These are phyloP conservation scores for Pseudopipra pipra DNA, from an alignment of 2,113 vertebrate genomes.

Conservation along the genomic window DNA sequence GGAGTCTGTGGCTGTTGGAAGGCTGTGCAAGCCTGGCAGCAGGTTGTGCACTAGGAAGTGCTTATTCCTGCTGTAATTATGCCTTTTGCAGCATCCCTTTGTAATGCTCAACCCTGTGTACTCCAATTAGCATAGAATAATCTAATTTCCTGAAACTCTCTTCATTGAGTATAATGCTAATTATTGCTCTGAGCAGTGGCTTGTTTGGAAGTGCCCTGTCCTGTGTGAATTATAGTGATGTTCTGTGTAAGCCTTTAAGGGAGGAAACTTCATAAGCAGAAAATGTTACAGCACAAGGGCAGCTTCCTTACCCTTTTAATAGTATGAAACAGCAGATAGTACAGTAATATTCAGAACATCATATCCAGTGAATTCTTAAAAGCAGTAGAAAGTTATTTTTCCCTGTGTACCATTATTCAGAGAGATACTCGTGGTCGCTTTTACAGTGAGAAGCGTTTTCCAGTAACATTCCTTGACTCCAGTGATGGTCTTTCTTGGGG, in stretches of 20 bases:
- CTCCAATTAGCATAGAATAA: background rate
- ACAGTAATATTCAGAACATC: background rate
- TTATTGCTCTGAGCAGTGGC: background rate
- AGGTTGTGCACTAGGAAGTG: background rate
- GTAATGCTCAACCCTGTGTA: background rate
- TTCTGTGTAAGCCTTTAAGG: background rate
- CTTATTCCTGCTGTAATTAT: background rate
- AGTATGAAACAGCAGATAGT: background rate
- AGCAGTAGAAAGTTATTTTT: background rate
- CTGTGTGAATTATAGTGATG: background rate
- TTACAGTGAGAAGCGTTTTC: background rate
- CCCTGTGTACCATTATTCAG: background rate
- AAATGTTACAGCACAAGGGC: background rate
- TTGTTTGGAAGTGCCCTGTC: background rate
- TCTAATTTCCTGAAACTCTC: background rate
- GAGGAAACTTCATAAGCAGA: background rate
- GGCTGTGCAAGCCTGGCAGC: background rate
- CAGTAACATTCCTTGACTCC: background rate
- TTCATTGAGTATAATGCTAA: background rate
- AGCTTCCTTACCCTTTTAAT: background rate
- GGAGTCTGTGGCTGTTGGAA: background rate
- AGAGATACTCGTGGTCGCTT: fast-evolving
- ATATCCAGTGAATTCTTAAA: background rate
- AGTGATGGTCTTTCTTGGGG: background rate
- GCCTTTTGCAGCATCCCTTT: background rate